Percentiles rank a stretch among this genome's conserved stretches.
Evolutionary conservation across 2,888 invertebrate genomes (phyloP).

Genomic region (Noctua fimbriata): DNA sequence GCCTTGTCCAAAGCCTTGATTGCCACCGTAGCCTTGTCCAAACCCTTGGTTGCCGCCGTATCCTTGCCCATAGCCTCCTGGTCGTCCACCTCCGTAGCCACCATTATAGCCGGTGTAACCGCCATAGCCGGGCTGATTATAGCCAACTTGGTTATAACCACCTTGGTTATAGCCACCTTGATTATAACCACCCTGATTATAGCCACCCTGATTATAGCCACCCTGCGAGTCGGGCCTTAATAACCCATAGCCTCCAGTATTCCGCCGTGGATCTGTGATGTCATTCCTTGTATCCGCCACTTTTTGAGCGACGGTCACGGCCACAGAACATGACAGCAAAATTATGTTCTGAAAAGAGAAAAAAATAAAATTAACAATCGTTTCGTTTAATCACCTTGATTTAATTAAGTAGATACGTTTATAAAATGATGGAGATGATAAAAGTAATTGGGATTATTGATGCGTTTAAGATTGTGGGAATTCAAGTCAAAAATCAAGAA

Average conservation of each 20-base stretch:
- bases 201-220: constrained; percentile 29
- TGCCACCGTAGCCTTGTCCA: constrained; percentile 33
- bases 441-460: neutral
- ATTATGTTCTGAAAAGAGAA: constrained; percentile 77
- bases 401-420: constrained; percentile 23
- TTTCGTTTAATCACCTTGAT: constrained; percentile 42
- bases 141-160: constrained; percentile 31
- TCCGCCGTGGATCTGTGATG: constrained; percentile 73
- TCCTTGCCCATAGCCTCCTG: constrained; percentile 55
- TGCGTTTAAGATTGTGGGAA: neutral
- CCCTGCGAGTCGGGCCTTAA: constrained; percentile 33
- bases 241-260: constrained; percentile 82
- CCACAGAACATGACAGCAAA: constrained; percentile 78
- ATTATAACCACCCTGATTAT: constrained; percentile 42
- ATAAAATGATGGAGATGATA: constrained; percentile 12
- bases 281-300: constrained; percentile 76
- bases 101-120: constrained; percentile 48
- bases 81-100: constrained; percentile 39
- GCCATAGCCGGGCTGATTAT: constrained; percentile 38
- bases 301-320: constrained; percentile 77
- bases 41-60: constrained; percentile 33
- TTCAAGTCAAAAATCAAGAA: neutral
- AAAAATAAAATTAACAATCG: constrained; percentile 45
- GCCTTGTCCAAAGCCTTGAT: constrained; percentile 15
- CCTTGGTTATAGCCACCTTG: constrained; percentile 46